Percentiles rank a stretch among this genome's conserved stretches.
phyloP scores from a whole-genome alignment of 35 echinoderm and acorn worm genomes.

The Lytechinus variegatus region DNA sequence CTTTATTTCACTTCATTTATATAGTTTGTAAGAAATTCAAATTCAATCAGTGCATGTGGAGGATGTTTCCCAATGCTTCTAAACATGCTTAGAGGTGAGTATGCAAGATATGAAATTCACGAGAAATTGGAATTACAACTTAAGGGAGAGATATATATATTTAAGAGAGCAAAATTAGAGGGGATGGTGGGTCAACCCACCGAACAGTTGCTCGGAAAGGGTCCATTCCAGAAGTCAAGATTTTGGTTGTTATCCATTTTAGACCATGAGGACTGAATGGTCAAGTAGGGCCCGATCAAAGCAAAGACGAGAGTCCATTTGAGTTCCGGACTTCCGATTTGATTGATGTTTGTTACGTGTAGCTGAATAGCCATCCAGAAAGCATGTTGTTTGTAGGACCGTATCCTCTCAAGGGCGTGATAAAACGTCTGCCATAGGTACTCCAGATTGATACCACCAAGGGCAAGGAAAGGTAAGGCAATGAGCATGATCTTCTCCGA shows the following conservation, averaged over 20 bases:
- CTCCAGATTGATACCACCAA: background rate
- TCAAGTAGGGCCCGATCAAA: background rate
- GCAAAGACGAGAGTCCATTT: slow-evolving; percentile 30
- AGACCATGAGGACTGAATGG: background rate
- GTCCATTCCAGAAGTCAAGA: slow-evolving; percentile 6
- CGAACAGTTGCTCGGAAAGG: background rate
- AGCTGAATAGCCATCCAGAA: slow-evolving; percentile 7
- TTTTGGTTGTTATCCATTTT: background rate
- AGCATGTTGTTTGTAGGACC: background rate
- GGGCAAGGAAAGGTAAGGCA: background rate
- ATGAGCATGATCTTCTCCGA: slow-evolving; percentile 25
- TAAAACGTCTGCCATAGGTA: slow-evolving; percentile 5
- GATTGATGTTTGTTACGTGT: background rate
- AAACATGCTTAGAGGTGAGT: too few species aligned
- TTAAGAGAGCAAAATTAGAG: too few species aligned
- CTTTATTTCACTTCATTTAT: too few species aligned
- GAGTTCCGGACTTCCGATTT: background rate
- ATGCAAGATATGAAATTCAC: too few species aligned
- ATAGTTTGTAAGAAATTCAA: too few species aligned
- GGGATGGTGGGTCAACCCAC: background rate
- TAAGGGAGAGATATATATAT: too few species aligned
- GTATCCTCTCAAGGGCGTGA: slow-evolving; percentile 4
- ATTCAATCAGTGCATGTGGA: too few species aligned
- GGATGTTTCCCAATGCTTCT: too few species aligned
- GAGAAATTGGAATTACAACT: too few species aligned